Evolutionary conservation across 2,888 invertebrate genomes (phyloP), one percentile per base, ranked within the genome.

Genomic region (Keiferia lycopersicella): DNA sequence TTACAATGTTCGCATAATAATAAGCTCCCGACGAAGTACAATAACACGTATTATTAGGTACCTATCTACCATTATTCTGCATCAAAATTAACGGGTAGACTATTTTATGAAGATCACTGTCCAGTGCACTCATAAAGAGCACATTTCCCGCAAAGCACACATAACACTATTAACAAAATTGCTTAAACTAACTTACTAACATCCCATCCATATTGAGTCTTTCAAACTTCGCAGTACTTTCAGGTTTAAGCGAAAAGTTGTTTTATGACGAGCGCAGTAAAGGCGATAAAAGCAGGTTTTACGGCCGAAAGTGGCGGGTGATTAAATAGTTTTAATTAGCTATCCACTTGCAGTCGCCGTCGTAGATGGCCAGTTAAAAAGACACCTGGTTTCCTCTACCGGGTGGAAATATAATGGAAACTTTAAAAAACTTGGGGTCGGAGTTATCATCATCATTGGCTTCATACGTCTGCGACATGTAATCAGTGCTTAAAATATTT

Each of bases 241-340:
- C 79, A 77, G 79, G 79, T 82, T 85, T 86, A 78, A 84, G 80
- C 81, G 79, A 82, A 82, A 87, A 87, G 79, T 86, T 84, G 69
- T 82, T 87, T 88, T 83, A 85, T 78, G 77, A 71, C 75, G 67
- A 68, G 50, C 18, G 69, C 71, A 64, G 67, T 68, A 64, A 58
- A 61, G 61, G 72, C 69, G 72, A 74, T 77, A 73, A 80, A 81
- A 79, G 82, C 79, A 68, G 69, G 75, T 74, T 87, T 88, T 84
- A 87, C 80, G 83, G 82, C 68, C 75, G 65, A 71, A 78, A 80
- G 79, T 80, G 82, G 77, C 71, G 64, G 70, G 84, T 83, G 80
- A 87, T 87, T 87, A 88, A 85, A 86, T 85, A 85, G 82, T 86
- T 88, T 88, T 88, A 85, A 88, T 87, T 87, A 80, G 78, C 76